phyloP scores from a whole-genome alignment of 2,113 vertebrate species.

The Zosterops hypoxanthus region DNA sequence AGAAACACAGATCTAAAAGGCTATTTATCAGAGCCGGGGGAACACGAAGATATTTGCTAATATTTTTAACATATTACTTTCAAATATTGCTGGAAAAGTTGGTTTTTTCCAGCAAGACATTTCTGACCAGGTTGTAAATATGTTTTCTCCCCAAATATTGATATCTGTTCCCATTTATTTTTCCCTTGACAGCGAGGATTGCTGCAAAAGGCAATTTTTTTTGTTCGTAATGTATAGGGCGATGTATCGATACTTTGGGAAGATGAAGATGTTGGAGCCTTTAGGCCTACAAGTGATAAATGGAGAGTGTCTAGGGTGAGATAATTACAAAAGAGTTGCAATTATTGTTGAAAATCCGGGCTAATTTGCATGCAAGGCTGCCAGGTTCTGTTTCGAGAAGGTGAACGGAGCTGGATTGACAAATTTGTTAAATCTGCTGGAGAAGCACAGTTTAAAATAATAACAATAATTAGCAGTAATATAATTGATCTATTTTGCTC shows the following conservation, averaged over 20 bases:
- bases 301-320: background rate
- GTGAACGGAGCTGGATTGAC: slow-evolving; percentile 50
- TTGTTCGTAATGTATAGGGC: background rate
- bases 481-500: slow-evolving; percentile 64
- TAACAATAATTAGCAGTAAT: slow-evolving; percentile 66
- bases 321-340: slow-evolving; percentile 36
- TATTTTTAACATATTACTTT: background rate
- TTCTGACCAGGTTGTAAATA: background rate
- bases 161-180: background rate
- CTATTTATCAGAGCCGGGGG: background rate
- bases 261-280: background rate
- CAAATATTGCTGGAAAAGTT: background rate
- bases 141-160: background rate
- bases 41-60: background rate
- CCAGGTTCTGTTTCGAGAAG: slow-evolving; percentile 1
- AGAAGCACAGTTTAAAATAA: slow-evolving; percentile 67
- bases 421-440: slow-evolving; percentile 64
- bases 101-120: background rate
- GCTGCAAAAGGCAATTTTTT: background rate
- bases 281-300: slow-evolving; percentile 21
- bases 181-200: background rate
- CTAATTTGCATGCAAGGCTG: slow-evolving; percentile 36
- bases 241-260: background rate
- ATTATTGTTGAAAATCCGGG: background rate
- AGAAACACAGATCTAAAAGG: background rate